These are phyloP conservation scores for Penaeus vannamei DNA, from an alignment of 1,140 invertebrate species.

Conservation along the genomic window DNA sequence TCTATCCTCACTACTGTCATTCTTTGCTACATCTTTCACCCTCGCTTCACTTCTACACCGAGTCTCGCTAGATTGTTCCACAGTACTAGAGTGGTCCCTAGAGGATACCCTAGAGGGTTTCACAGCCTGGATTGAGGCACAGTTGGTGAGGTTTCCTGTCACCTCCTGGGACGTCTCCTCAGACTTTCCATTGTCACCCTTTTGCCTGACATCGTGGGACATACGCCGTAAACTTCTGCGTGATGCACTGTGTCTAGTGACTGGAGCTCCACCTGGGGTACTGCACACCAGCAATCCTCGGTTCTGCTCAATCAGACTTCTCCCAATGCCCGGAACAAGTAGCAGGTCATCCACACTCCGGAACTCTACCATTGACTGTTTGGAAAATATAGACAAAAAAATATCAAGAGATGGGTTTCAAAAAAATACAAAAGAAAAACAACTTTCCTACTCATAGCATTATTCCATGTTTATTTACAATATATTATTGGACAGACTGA, in stretches of 20 bases:
- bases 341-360: constrained; percentile 71
- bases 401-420: constrained; percentile 34
- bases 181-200: background rate
- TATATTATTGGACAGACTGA: no score
- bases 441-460: no score
- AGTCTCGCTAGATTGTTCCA: background rate
- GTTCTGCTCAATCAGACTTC: constrained; percentile 72
- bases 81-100: constrained; percentile 14
- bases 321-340: constrained; percentile 72
- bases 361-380: constrained; percentile 72
- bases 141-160: constrained; percentile 26
- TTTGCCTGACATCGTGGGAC: constrained; percentile 46
- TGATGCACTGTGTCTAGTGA: constrained; percentile 44
- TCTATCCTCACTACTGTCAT: no score
- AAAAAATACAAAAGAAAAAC: background rate
- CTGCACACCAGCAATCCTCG: constrained; percentile 69
- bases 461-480: no score
- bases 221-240: constrained; percentile 50
- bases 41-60: background rate
- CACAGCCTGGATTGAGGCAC: constrained; percentile 42
- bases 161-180: constrained; percentile 41
- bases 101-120: constrained; percentile 32
- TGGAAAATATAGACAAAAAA: constrained; percentile 58
- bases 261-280: constrained; percentile 54
- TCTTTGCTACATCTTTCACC: no score